Evolutionary conservation across 2,888 invertebrate species (phyloP).

Genomic region (Lasioglossum lativentre): DNA sequence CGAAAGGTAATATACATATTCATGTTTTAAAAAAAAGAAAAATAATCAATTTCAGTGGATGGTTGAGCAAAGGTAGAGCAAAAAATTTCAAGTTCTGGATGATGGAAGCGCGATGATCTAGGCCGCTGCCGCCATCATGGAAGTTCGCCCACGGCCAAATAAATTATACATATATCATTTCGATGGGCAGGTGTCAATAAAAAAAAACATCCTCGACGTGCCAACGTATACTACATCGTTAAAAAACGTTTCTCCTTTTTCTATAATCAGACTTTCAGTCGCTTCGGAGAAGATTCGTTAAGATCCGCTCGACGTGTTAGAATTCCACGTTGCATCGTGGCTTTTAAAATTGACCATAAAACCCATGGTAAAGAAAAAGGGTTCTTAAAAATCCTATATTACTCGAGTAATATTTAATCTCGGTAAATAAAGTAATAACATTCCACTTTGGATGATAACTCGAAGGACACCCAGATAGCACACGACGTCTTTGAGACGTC

Average conservation of each 20-base stretch:
- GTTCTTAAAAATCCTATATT: not conserved
- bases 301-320: not conserved
- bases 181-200: constrained; percentile 33
- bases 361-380: not conserved
- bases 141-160: constrained; percentile 41
- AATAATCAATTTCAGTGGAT: constrained; percentile 4
- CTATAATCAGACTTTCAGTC: not conserved
- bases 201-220: constrained; percentile 5
- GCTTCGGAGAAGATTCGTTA: not conserved
- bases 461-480: no score
- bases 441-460: not conserved
- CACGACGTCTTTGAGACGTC: no score
- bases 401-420: not conserved
- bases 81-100: constrained; percentile 17
- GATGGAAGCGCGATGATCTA: constrained; percentile 28
- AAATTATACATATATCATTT: constrained; percentile 35
- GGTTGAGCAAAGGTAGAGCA: not conserved
- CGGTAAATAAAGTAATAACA: no score
- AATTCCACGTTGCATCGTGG: not conserved
- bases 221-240: not conserved
- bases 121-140: not conserved
- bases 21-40: not conserved
- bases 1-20: not conserved
- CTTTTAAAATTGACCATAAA: not conserved
- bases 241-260: not conserved